These are phyloP conservation scores for Andinoacara biseriatus DNA, from an alignment of 2,113 vertebrate genomes.

Conservation along the genomic window DNA sequence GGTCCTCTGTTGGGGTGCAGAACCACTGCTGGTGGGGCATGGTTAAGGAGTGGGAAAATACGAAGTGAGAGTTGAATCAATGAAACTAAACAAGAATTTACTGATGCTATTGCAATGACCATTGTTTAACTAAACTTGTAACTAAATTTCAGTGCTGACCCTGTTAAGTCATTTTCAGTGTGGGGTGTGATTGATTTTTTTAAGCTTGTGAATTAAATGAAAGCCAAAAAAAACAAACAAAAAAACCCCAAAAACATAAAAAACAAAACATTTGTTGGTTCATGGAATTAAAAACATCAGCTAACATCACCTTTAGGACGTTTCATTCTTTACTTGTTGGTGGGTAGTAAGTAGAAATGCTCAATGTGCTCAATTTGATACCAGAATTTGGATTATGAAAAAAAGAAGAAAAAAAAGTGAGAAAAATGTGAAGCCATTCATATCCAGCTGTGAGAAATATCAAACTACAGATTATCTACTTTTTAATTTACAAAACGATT, in stretches of 20 bases:
- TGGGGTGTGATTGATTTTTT: not conserved
- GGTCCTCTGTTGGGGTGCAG: too few relatives aligned
- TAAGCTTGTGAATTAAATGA: not conserved
- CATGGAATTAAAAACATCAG: not conserved
- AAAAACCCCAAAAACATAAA: too few relatives aligned
- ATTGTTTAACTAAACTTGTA: not conserved
- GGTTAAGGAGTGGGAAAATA: not conserved
- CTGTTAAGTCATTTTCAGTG: not conserved
- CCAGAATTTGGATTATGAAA: not conserved
- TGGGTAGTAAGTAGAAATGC: not conserved
- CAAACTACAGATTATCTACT: not conserved
- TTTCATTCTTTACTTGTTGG: not conserved
- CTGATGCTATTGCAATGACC: not conserved
- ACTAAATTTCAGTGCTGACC: not conserved
- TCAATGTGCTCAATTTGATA: not conserved
- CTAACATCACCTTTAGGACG: not conserved
- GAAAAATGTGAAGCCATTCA: not conserved
- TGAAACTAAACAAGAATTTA: not conserved
- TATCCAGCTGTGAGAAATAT: not conserved
- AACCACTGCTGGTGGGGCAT: not conserved
- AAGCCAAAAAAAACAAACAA: too few relatives aligned
- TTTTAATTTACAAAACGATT: not conserved
- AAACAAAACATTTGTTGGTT: not conserved
- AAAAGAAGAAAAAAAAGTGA: not conserved
- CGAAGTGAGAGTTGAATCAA: not conserved